phyloP scores from a whole-genome alignment of 2,113 vertebrate species.

The Anthoscopus minutus region DNA sequence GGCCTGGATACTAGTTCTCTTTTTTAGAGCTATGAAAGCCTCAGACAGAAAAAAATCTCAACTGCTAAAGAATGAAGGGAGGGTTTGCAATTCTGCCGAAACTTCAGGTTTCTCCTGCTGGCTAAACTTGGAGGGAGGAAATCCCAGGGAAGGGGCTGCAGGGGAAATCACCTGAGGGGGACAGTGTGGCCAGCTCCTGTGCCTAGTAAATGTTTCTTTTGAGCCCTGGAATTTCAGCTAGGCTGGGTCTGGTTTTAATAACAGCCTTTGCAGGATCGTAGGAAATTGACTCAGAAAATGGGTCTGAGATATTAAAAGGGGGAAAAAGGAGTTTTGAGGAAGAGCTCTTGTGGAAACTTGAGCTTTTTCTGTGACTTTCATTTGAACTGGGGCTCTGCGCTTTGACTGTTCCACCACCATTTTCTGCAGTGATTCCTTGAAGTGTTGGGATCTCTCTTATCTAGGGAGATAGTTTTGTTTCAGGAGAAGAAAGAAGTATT shows the following conservation, averaged over 20 bases:
- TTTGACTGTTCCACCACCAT: neutral
- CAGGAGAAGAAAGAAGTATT: conserved; percentile 16
- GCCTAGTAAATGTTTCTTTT: conserved; percentile 45
- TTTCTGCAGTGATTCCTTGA: conserved; percentile 35
- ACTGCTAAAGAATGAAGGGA: neutral
- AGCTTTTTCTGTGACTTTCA: conserved; percentile 23
- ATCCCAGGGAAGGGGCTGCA: conserved; percentile 46
- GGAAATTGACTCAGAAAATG: conserved; percentile 71
- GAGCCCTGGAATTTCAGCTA: conserved; percentile 68
- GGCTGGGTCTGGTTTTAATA: conserved; percentile 73
- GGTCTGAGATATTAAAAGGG: conserved; percentile 66
- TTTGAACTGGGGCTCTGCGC: conserved; percentile 12
- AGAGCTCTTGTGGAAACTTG: conserved; percentile 38
- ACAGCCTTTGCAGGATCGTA: conserved; percentile 67
- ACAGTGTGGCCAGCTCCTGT: neutral
- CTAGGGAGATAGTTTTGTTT: conserved; percentile 23
- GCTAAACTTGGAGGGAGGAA: conserved; percentile 6
- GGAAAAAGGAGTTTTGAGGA: neutral
- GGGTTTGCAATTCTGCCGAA: conserved; percentile 51
- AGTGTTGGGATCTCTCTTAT: conserved; percentile 16
- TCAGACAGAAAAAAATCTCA: conserved; percentile 29
- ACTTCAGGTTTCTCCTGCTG: conserved; percentile 45
- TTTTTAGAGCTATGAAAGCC: conserved; percentile 21
- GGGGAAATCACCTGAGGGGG: conserved; percentile 58
- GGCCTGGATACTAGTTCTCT: conserved; percentile 31